These are phyloP conservation scores for Cynopterus brachyotis DNA, from an alignment of 2,113 vertebrate species.

Conservation along the genomic window DNA sequence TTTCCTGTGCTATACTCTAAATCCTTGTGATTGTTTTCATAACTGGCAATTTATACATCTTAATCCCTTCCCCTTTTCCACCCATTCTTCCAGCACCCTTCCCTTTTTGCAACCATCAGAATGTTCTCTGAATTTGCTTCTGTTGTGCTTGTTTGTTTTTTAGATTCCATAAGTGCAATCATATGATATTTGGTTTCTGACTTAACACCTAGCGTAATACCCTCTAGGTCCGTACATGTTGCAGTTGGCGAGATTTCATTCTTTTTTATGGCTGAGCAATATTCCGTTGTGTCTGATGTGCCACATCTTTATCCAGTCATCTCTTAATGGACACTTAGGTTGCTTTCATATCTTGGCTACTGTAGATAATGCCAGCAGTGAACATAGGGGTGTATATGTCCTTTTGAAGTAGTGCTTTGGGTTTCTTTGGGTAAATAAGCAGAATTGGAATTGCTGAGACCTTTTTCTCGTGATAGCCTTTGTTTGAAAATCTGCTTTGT, in stretches of 20 bases:
- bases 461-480: no score
- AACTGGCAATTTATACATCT: no score
- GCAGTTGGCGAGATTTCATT: neutral
- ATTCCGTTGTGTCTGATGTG: neutral
- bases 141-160: neutral
- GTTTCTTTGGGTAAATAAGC: neutral
- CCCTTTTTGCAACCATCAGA: no score
- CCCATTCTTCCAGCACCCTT: no score
- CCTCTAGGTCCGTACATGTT: neutral
- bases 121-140: no score
- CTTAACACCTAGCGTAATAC: neutral
- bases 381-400: neutral
- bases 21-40: no score
- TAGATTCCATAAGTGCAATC: neutral
- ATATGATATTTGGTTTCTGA: neutral
- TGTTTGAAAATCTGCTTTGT: no score
- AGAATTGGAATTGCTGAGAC: neutral
- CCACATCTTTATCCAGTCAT: neutral
- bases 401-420: neutral
- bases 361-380: neutral
- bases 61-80: no score
- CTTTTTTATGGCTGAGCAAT: neutral
- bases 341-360: neutral
- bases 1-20: no score
- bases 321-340: neutral